Evolutionary conservation across 2,888 invertebrate genomes (phyloP), one percentile per base, ranked within the genome.

Genomic region (Dryobota labecula): DNA sequence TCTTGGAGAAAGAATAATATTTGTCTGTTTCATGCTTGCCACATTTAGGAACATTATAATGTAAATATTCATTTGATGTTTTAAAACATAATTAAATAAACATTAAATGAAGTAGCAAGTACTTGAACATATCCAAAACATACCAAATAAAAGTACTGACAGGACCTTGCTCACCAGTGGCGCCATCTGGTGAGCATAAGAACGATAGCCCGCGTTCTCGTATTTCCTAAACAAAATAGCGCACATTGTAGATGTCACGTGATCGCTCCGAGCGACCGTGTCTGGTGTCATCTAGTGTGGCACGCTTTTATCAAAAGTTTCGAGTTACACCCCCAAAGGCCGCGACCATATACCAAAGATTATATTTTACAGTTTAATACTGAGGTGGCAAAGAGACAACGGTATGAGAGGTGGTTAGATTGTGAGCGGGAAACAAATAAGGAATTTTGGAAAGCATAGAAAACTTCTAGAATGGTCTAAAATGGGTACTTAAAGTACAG

Each of bases 301-400:
- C 70, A 53, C 81, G 88, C 88, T 90, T 90, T 89, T 91, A 91
- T 89, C 89, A 88, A 86, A 85, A 90, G 89, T 89, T 87, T 89
- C 80, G 80, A 82, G 87, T 90, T 89, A 86, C 88, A 78, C 76
- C 82, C 66, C 81, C 71, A 56, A 83, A 83, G 81, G 72, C 75
- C 51, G 27, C 47, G 54, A 57, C 68, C 63, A 72, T 78, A 73
- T 80, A 82, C 72, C 72, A 61, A 36, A 74, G 70, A 84, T 85
- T 83, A 85, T 81, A 72, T 85, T 83, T 81, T 81, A 84, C 70
- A 80, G 71, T 78, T 73, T 78, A 72, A 64, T 56, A 38, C 64
- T 64, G 51, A 67, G 58, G 73, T 70, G 70, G 51, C 18, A 78
- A 58, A 30, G 27, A 66, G 36, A 64, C 43, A 57, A 47, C 20